Evolutionary conservation across 2,113 vertebrate genomes (phyloP).

Genomic region (Colossoma macropomum): DNA sequence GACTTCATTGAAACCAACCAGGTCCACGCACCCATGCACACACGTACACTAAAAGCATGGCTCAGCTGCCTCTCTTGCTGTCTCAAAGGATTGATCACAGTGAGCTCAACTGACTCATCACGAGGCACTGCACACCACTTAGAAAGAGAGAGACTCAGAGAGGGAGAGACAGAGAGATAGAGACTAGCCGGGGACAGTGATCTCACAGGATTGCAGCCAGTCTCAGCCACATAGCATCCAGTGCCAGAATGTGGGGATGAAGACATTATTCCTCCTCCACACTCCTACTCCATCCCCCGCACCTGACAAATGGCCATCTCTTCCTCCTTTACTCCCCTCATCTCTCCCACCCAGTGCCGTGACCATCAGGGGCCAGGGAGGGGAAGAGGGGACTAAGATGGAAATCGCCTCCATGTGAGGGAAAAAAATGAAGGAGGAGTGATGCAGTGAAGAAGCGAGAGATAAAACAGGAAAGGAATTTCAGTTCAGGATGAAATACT

Average conservation of each 20-base stretch:
- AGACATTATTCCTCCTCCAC: conserved; percentile 9
- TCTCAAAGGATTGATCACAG: conserved; percentile 3
- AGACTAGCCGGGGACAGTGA: neutral
- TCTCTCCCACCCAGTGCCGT: neutral
- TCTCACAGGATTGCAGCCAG: neutral
- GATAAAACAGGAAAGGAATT: neutral
- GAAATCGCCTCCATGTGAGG: neutral
- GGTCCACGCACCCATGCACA: neutral
- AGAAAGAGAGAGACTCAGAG: neutral
- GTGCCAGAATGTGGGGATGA: neutral
- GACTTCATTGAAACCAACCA: neutral
- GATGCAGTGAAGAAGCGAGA: neutral
- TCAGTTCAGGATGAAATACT: neutral
- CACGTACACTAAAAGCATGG: neutral
- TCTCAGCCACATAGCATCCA: neutral
- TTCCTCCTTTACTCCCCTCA: conserved; percentile 2
- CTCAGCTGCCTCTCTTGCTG: neutral
- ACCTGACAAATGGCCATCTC: neutral
- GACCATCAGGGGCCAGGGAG: neutral
- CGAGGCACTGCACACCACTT: neutral
- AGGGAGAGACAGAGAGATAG: neutral
- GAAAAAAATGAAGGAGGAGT: neutral
- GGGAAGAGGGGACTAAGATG: neutral
- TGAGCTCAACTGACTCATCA: conserved; percentile 24
- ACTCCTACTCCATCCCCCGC: conserved; percentile 6